phyloP scores from a whole-genome alignment of 2,113 vertebrate species.

The Potamarius usumacintae region DNA sequence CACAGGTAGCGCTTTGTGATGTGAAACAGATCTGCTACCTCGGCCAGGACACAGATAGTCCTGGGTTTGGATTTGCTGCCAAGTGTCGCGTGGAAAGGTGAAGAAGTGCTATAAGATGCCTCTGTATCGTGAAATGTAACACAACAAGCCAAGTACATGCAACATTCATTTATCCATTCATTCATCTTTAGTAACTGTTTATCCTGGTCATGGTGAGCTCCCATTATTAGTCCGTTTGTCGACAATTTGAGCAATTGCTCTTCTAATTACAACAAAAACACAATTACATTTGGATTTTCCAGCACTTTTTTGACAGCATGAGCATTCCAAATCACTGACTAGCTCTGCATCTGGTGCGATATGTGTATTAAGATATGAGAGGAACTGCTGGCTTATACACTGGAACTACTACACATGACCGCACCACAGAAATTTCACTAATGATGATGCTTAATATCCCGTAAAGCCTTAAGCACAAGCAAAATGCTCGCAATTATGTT shows the following conservation, averaged over 20 bases:
- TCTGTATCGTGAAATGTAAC: background rate
- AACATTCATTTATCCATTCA: background rate
- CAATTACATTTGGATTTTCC: conserved; percentile 1
- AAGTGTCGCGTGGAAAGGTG: background rate
- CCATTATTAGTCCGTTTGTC: background rate
- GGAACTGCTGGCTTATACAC: background rate
- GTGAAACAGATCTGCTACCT: background rate
- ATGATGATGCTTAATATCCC: conserved; percentile 36
- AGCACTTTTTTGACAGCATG: background rate
- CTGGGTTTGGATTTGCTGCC: background rate
- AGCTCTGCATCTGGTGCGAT: background rate
- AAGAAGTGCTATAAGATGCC: background rate
- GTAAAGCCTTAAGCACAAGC: conserved; percentile 28
- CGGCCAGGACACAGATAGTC: background rate
- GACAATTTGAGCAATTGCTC: background rate
- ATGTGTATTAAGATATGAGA: background rate
- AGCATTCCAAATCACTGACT: background rate
- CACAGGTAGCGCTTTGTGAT: background rate
- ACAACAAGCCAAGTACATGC: background rate
- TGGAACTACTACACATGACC: conserved; percentile 24
- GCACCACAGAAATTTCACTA: conserved; percentile 18
- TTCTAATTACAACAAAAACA: background rate
- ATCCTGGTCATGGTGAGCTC: too few species aligned
- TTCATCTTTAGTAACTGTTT: background rate
- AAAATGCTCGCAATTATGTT: conserved; percentile 38